Base-by-base conservation (phyloP, 1,140 invertebrate genomes). In the Ditylenchus dipsaci region DNA sequence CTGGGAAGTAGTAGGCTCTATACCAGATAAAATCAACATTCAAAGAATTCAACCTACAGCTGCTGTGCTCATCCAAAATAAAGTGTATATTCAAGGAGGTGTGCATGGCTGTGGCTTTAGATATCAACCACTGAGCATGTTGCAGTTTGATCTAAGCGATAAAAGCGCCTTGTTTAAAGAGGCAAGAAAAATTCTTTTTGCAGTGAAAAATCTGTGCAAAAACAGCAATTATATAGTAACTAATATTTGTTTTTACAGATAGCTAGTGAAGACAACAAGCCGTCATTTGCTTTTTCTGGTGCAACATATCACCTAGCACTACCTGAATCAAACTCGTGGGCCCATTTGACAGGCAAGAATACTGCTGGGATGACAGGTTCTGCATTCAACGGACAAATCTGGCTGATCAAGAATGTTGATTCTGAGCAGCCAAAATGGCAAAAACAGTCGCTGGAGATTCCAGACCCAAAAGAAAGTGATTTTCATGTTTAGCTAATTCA, bases 391-490 rank as follows among this genome's bases (percentile, higher is more conserved):
- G 67, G 67, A 1, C 65, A 69, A 68, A 33, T 69, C 21, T 69
- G 67, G 67, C 33, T 43, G 7, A 27, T 69, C 7, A 19, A 27
- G 15, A 21, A 69, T 11, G 26, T 45, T 11, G 21, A 30, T n/a
- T 42, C 60, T 5, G 8, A 63, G 19, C 45, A 30, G 1, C 67
- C 67, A 1, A 30, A 63, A 19, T 69, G 67, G 67, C 17, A 56
- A 69, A 69, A 69, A 45, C 26, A 53, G 43, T 47, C n/a, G 60
- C 69, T 60, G 29, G 42, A 77, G 64, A 43, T 66, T 38, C 63
- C 60, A 19, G 29, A 62, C 17, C 60, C 29, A 9, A 62, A 33
- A 62, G 11, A 21, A 23, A 23, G 42, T 30, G 19, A 62, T 23
- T 27, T 62, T 42, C 8, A 38, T 23, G 19, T 62, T 8, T 21